Evolutionary conservation across 2,797 vertebrate genomes (phyloP), one percentile per base, ranked within the genome.

Genomic region (Phataginus tricuspis): DNA sequence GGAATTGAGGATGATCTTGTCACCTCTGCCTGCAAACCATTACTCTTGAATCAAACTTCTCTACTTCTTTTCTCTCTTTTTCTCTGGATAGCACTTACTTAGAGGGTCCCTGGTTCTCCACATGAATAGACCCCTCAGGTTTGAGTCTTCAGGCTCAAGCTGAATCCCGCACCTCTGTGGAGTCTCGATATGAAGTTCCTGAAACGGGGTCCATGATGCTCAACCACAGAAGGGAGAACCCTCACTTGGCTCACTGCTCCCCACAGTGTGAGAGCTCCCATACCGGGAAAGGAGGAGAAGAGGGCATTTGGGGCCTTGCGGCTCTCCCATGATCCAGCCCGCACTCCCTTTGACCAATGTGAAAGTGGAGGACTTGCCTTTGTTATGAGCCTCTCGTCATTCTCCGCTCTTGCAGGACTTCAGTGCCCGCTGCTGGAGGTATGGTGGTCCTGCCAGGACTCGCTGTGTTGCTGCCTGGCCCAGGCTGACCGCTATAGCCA

Each of bases 51-150:
- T 11, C 39, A 92, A 89, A 51, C 13, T 88, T 68, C 37, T 68
- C 2, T 11, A 63, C 31, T 42, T 88, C 31, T 7, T 77, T 85
- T 93, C 13, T 91, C 34, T 95, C 23, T 96, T 96, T 45, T 90
- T 84, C 34, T 92, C 49, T 77, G n/a, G 9, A 34, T 72, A 63
- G 59, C 27, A 57, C 68, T 71, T 66, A 29, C 39, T 88, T 75
- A 55, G 29, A 59, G 49, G 4, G 12, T 68, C 68, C 57, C 87
- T 80, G 61, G 57, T 91, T 82, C 51, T 94, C 15, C 42, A 77
- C 16, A 39, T 51, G 51, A 93, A 72, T 42, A 61, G 39, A 68
- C 0, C 4, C 25, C 23, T 90, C 37, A 7, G 51, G 14, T 64
- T 53, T 66, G 42, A 86, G 29, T 86, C 55, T 96, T 86, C 3